A percentile compares a stretch with the other conserved stretches of the same genome.
phyloP scores from a whole-genome alignment of 2,113 vertebrate species.

The Ophthalmolycus amberensis region DNA sequence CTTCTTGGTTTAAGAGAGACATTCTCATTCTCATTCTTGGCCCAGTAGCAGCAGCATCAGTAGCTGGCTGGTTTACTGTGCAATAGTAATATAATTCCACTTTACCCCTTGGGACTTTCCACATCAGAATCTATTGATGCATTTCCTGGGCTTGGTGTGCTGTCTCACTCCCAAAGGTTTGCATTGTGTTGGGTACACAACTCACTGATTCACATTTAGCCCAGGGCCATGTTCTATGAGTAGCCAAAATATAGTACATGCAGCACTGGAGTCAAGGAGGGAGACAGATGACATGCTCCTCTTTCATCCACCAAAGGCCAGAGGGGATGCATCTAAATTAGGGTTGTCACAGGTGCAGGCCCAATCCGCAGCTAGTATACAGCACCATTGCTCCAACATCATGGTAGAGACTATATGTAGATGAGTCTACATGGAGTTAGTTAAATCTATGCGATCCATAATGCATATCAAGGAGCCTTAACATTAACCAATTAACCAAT shows the following conservation, averaged over 20 bases:
- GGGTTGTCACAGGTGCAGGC: conserved; percentile 37
- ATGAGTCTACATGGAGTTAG: conserved; percentile 21
- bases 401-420: conserved; percentile 15
- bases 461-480: conserved; percentile 32
- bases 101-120: conserved; percentile 57
- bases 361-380: conserved; percentile 12
- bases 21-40: conserved; percentile 5
- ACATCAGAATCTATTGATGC: conserved; percentile 62
- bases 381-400: not conserved
- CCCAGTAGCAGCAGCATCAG: conserved; percentile 36
- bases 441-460: not conserved
- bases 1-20: conserved; percentile 13
- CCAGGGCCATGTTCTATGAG: conserved; percentile 54
- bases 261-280: conserved; percentile 40
- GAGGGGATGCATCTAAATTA: conserved; percentile 61
- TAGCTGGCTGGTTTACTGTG: conserved; percentile 50
- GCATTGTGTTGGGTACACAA: conserved; percentile 62
- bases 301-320: conserved; percentile 57
- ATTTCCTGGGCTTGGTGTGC: conserved; percentile 50
- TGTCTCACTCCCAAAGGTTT: conserved; percentile 59
- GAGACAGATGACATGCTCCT: conserved; percentile 57
- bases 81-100: conserved; percentile 58
- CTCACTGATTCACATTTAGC: conserved; percentile 67
- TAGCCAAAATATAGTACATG: conserved; percentile 61
- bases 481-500: conserved; percentile 45